Evolutionary conservation across 2,113 vertebrate genomes (phyloP).

Genomic region (Poeciliopsis turrubarensis): DNA sequence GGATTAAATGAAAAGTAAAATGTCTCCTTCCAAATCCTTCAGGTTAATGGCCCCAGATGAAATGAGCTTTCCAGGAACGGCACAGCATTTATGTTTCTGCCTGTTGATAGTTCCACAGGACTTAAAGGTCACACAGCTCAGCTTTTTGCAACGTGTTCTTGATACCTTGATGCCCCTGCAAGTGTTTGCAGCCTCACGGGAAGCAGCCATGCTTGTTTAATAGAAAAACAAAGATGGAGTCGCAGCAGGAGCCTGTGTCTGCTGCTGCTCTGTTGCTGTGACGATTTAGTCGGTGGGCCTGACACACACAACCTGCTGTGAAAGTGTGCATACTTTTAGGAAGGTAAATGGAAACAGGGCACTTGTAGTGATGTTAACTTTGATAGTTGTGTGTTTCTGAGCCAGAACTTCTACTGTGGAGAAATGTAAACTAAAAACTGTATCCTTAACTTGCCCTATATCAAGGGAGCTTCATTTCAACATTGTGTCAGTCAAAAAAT

Average conservation of each 20-base stretch:
- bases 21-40: too few relatives aligned
- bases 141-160: constrained; percentile 25
- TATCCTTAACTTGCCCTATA: too few relatives aligned
- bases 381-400: too few relatives aligned
- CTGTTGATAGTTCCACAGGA: constrained; percentile 17
- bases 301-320: too few relatives aligned
- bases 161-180: rapidly evolving
- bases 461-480: too few relatives aligned
- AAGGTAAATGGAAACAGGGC: too few relatives aligned
- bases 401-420: too few relatives aligned
- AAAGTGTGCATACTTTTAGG: too few relatives aligned
- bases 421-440: too few relatives aligned
- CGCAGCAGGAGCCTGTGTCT: constrained; percentile 1
- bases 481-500: too few relatives aligned
- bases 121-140: constrained; percentile 24
- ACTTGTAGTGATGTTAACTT: too few relatives aligned
- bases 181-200: not conserved
- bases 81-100: not conserved
- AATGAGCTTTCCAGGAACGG: constrained; percentile 15
- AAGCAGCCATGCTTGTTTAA: constrained; percentile 9
- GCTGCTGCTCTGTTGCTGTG: not conserved
- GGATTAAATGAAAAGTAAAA: not conserved
- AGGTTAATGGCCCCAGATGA: not conserved
- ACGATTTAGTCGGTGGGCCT: not conserved
- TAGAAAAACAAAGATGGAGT: constrained; percentile 12